phyloP scores from a whole-genome alignment of 2,797 vertebrate species.

The Eulemur coronatus region DNA sequence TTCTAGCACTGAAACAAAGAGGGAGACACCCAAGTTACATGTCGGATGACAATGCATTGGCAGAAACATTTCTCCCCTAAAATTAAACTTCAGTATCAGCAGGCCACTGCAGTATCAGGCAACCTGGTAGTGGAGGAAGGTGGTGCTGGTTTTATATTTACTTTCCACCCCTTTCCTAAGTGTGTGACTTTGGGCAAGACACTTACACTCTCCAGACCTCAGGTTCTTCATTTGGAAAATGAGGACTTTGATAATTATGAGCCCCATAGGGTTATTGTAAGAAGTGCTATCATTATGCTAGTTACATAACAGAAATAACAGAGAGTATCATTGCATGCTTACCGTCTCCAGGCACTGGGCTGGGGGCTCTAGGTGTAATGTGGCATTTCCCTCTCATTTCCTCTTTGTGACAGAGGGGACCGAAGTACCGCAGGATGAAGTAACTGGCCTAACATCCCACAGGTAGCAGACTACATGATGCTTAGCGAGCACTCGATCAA shows the following conservation, averaged over 20 bases:
- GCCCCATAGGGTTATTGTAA: not conserved
- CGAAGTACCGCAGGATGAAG: not conserved
- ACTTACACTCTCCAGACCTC: not conserved
- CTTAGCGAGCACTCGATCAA: not conserved
- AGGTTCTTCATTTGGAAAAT: not conserved
- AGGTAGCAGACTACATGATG: not conserved
- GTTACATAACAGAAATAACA: not conserved
- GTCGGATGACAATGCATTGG: not conserved
- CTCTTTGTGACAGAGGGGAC: not conserved
- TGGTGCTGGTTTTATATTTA: not conserved
- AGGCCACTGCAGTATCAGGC: not conserved
- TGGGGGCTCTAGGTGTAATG: not conserved
- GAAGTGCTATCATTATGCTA: not conserved
- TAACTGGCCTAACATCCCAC: not conserved
- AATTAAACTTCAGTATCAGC: not conserved
- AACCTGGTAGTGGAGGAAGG: not conserved
- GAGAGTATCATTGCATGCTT: not conserved
- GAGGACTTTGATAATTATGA: not conserved
- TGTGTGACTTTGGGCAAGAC: not conserved
- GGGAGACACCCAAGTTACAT: not conserved
- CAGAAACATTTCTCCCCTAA: not conserved
- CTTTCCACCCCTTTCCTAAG: not conserved
- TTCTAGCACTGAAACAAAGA: conserved; percentile 24
- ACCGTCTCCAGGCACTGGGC: not conserved
- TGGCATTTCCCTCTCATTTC: not conserved